Percentiles rank a stretch among this genome's conserved stretches.
These are phyloP conservation scores for Papilio polyxenes DNA, from an alignment of 1,140 invertebrate genomes.

Conservation along the genomic window DNA sequence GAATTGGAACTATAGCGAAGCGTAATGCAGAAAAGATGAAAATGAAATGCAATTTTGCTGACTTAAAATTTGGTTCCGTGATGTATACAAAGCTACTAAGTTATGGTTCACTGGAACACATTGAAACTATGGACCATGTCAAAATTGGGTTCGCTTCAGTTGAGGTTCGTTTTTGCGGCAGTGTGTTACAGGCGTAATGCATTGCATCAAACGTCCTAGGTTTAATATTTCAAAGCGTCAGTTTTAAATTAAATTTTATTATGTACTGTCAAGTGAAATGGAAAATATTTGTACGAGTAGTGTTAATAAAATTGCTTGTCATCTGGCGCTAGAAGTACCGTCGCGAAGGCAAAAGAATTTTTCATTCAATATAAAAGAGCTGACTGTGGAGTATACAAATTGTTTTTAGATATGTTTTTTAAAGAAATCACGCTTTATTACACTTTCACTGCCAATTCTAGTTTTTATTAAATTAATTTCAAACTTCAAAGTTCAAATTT, in stretches of 20 bases:
- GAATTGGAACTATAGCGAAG: no score
- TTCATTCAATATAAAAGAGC: background rate
- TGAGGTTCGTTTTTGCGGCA: no score
- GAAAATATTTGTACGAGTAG: background rate
- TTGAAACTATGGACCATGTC: no score
- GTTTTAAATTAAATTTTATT: constrained; percentile 14
- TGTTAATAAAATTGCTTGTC: constrained; percentile 20
- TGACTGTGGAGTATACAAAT: background rate
- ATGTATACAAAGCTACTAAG: no score
- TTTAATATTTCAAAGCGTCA: background rate
- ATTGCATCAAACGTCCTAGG: background rate
- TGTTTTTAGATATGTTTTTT: background rate
- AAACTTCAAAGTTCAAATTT: no score
- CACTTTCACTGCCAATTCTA: background rate
- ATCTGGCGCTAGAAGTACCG: background rate
- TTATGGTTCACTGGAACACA: no score
- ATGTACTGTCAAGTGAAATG: background rate
- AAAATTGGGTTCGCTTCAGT: background rate
- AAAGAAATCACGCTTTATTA: background rate
- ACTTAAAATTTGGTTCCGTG: no score
- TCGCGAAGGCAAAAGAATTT: background rate
- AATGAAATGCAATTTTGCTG: no score
- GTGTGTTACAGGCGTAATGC: background rate
- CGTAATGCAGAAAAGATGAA: no score
- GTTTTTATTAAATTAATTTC: no score